Conservation (phyloP, 2,113 vertebrate species). For the Rhagologus leucostigma region DNA sequence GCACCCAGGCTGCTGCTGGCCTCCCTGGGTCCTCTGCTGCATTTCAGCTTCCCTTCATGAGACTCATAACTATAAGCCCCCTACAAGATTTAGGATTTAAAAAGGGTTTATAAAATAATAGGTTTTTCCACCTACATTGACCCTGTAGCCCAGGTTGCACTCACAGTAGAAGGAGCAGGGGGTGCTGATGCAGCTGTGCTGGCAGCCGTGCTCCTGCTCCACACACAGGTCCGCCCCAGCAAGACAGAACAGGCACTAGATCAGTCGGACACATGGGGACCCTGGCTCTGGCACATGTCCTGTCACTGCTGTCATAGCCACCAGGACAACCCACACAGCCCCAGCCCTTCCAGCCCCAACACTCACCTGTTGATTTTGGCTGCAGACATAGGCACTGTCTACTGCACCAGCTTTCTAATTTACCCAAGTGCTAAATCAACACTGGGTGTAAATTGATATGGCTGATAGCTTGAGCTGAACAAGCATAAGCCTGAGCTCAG, state of each 20-base stretch:
- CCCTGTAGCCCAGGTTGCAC: conserved; percentile 79
- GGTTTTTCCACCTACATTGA: conserved; percentile 78
- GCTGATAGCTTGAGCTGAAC: neutral
- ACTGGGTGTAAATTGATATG: neutral
- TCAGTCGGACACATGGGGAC: rapidly evolving
- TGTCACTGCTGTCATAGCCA: neutral
- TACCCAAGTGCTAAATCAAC: neutral
- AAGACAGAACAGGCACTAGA: neutral
- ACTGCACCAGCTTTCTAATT: neutral
- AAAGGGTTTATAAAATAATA: conserved; percentile 66
- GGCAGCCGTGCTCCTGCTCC: conserved; percentile 81
- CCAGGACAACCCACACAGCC: rapidly evolving
- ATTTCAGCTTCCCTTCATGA: neutral
- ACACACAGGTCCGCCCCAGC: conserved; percentile 80
- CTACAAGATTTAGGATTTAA: rapidly evolving
- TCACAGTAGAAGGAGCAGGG: conserved; percentile 78
- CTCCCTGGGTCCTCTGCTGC: neutral
- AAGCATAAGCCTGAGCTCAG: neutral
- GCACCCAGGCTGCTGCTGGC: neutral
- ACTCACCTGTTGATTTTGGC: neutral
- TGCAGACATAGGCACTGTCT: neutral
- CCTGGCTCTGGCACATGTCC: rapidly evolving
- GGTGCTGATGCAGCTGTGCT: conserved; percentile 83
- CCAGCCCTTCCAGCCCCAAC: neutral
- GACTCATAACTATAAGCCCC: neutral